Evolutionary conservation across 1,140 invertebrate genomes (phyloP).

Genomic region (Aradophagus sp.): DNA sequence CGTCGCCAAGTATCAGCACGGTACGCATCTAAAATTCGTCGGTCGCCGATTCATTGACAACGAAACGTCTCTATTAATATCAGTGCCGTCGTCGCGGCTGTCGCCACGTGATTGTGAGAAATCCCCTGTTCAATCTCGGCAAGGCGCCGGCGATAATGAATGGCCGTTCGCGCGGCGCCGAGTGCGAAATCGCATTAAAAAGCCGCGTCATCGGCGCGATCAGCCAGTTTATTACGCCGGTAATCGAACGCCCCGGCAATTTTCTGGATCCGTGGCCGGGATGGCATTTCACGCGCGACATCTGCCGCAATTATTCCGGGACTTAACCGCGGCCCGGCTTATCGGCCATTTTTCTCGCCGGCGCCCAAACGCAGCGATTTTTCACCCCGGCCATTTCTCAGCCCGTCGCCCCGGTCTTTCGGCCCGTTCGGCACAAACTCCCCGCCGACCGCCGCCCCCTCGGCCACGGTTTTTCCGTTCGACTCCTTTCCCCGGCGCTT

Average conservation of each 20-base stretch:
- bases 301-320: slow-evolving; percentile 72
- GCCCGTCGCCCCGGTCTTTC: background rate
- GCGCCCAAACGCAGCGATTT: slow-evolving; percentile 1
- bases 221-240: slow-evolving; percentile 44
- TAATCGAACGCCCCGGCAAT: slow-evolving; percentile 69
- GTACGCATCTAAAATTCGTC: too few relatives aligned
- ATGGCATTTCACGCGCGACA: slow-evolving; percentile 61
- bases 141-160: slow-evolving; percentile 31
- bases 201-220: slow-evolving; percentile 36
- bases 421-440: background rate
- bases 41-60: slow-evolving; percentile 30
- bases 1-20: too few relatives aligned
- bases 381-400: background rate
- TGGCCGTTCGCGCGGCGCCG: slow-evolving; percentile 15
- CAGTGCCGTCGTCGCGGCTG: slow-evolving; percentile 5
- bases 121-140: slow-evolving; percentile 35
- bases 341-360: background rate
- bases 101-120: slow-evolving; percentile 28
- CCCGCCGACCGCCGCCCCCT: background rate
- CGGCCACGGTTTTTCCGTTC: slow-evolving; percentile 3
- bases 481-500: too few relatives aligned
- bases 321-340: slow-evolving; percentile 51
- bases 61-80: slow-evolving; percentile 30
- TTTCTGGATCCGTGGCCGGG: slow-evolving; percentile 69
- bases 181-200: slow-evolving; percentile 44